These are phyloP conservation scores for Lycaon pictus DNA, from an alignment of 2,113 vertebrate species.

Conservation along the genomic window DNA sequence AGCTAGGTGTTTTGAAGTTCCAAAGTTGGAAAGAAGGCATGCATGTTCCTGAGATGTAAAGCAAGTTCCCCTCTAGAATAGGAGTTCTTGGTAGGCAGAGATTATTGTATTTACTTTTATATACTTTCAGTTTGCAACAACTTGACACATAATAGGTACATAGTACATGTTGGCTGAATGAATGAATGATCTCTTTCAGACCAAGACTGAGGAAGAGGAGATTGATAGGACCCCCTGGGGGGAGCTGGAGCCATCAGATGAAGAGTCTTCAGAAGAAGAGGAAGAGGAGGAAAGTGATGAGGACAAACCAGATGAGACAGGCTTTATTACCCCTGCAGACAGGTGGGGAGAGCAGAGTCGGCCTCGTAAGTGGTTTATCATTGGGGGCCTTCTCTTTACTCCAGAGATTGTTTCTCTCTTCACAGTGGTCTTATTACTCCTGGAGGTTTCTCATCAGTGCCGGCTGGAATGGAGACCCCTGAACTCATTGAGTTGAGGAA, in stretches of 20 bases:
- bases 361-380: background rate
- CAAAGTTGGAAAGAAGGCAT: background rate
- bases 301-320: constrained; percentile 95
- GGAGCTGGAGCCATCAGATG: constrained; percentile 95
- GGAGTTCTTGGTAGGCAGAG: background rate
- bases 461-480: constrained; percentile 95
- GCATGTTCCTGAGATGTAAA: background rate
- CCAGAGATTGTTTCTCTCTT: constrained; percentile 21
- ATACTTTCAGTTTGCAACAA: background rate
- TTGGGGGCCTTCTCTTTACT: background rate
- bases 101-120: background rate
- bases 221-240: constrained; percentile 95
- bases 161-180: background rate
- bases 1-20: background rate
- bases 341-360: constrained; percentile 85
- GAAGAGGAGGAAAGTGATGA: constrained; percentile 97
- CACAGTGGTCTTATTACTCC: constrained; percentile 94
- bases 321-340: constrained; percentile 96
- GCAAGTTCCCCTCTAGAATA: background rate
- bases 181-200: constrained; percentile 75
- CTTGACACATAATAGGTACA: background rate
- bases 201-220: constrained; percentile 96
- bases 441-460: constrained; percentile 95
- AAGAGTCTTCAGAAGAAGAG: constrained; percentile 95
- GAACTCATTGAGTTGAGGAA: constrained; percentile 97